A percentile compares a stretch with the other conserved stretches of the same genome.
phyloP scores from a whole-genome alignment of 1,140 invertebrate genomes.

The Ostrea denselamellosa region DNA sequence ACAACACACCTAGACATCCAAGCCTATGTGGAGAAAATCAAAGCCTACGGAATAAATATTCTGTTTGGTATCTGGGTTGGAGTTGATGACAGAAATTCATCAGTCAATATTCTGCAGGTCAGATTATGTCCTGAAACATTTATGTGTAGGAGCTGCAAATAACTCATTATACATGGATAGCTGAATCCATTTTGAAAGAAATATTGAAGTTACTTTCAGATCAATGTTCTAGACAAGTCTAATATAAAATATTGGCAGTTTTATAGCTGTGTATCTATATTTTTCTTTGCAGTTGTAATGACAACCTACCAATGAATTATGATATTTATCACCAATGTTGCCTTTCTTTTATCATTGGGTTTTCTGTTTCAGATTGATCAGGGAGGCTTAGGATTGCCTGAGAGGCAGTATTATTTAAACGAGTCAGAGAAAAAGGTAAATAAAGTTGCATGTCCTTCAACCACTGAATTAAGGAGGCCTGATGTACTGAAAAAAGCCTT shows the following conservation, averaged over 20 bases:
- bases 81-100: slow-evolving; percentile 95
- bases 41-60: slow-evolving; percentile 87
- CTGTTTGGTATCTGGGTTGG: slow-evolving; percentile 92
- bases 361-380: slow-evolving; percentile 90
- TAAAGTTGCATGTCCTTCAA: no score
- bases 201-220: no score
- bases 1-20: slow-evolving; percentile 86
- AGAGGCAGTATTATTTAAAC: slow-evolving; percentile 94
- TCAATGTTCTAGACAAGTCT: no score
- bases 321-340: background rate
- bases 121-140: slow-evolving; percentile 12
- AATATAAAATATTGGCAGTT: no score
- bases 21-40: slow-evolving; percentile 87
- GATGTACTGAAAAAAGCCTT: no score
- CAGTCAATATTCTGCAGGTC: slow-evolving; percentile 91
- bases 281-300: background rate
- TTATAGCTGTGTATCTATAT: background rate
- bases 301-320: background rate
- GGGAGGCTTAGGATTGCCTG: slow-evolving; percentile 90
- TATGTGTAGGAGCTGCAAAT: background rate
- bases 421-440: slow-evolving; percentile 83
- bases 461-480: no score
- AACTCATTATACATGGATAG: no score
- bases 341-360: background rate
- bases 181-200: no score